Evolutionary conservation across 2,888 invertebrate genomes (phyloP), one percentile per base, ranked within the genome.

Genomic region (Steromphala cineraria): DNA sequence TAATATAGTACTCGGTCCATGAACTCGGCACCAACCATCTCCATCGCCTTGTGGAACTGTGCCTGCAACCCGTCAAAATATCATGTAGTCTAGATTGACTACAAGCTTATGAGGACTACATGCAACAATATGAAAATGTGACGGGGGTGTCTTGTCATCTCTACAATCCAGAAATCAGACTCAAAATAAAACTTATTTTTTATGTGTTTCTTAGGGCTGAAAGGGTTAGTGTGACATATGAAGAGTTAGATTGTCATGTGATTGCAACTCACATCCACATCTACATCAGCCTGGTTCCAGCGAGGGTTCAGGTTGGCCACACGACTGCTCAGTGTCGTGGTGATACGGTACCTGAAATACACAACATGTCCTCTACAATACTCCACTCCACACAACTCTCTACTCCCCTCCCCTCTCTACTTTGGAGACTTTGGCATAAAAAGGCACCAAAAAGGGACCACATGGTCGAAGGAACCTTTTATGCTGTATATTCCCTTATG

Each of bases 1-100:
- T 94, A 90, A 95, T 95, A 94, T 78, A 93, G 86, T 0, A 98
- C 95, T 75, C 94, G 94, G 82, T 96, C 95, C 0, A 95, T 87
- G 91, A 99, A 98, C 93, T 99, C 99, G 67, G 94, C 94, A 1
- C 97, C 96, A 0, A 96, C 97, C 81, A 97, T 89, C 17, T 94
- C 92, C 95, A 98, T 95, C 0, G 99, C 99, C 92, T 96, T 95
- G 19, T 95, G 89, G 92, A 99, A 99, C 53, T 95, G 94, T 24
- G 80, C 89, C 92, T 93, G 87, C 21, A 83, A 79, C 1, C 24
- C 24, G 15, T 1, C 28, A 28, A 7, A 15, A 19, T 21, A 56
- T 56, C 17, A 19, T 13, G 46, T 2, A 36, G 28, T 15, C 28
- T 8, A 21, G n/a, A 28, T 52, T 36, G 40, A 67, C 4, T 8